Base-by-base conservation (phyloP, 2,113 vertebrate genomes). In the Lates calcarifer region DNA sequence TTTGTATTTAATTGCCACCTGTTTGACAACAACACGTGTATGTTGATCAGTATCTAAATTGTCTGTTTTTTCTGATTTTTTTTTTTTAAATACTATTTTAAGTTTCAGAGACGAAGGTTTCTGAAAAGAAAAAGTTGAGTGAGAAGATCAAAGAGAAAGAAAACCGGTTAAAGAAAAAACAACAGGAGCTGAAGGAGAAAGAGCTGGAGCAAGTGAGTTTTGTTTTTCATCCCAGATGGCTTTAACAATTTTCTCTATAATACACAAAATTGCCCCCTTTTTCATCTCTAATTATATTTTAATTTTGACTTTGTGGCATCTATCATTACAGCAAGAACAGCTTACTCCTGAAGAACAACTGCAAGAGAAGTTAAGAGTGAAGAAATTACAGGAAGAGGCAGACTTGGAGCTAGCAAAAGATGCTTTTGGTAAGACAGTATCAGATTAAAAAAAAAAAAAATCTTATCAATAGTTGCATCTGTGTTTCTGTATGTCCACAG, bases 111-210 rank as follows among this genome's bases (percentile, higher is more conserved):
- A 64, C 93, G 26, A 99, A 98, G 88, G 93, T 96, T 83, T 95
- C 97, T 65, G 98, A 99, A 79, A 99, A 99, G 95, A 99, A 99
- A 95, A 99, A 97, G 94, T 94, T 98, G 93, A 95, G 82, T 89
- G 98, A 99, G 87, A 98, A 98, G 93, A 98, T 99, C 77, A 99
- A 98, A 96, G 98, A 98, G 90, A 99, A 96, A 93, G 97, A 99
- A 93, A 96, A 95, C 82, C 93, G 94, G 88, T 93, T 96, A 91
- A 99, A 95, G 93, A 96, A 97, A 86, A 97, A 96, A 89, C 96
- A 98, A 90, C 95, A 98, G 81, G 97, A 88, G 61, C 31, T 47
- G 41, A 66, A 35, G 60, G 47, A 77, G 37, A 62, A 41, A 67
- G 67, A 97, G 79, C 83, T 96, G 86, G 92, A 96, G 75, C 90